These are phyloP conservation scores for Mamestra configurata DNA, from an alignment of 1,140 invertebrate genomes.

Conservation along the genomic window DNA sequence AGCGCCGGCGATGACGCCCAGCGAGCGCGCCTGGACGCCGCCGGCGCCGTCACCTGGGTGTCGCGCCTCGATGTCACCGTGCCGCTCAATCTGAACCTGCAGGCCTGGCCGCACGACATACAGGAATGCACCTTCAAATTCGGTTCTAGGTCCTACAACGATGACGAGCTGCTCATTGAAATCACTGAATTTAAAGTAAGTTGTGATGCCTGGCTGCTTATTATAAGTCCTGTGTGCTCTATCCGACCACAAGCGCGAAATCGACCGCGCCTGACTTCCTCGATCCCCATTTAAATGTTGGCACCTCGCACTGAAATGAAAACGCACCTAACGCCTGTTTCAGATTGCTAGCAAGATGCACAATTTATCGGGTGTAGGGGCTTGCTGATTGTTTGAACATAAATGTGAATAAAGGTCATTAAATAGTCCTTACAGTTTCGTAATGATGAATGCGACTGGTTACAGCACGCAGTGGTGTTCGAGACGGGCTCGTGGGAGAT, in stretches of 20 bases:
- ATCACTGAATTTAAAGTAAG: slow-evolving; percentile 61
- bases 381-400: no score
- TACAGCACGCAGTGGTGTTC: slow-evolving; percentile 67
- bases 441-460: not conserved
- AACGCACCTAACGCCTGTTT: no score
- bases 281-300: no score
- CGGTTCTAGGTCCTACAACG: slow-evolving; percentile 64
- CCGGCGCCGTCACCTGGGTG: slow-evolving; percentile 68
- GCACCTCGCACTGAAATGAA: no score
- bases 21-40: slow-evolving; percentile 65
- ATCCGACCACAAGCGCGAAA: no score
- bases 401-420: no score
- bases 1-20: slow-evolving; percentile 57
- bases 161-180: slow-evolving; percentile 63
- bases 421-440: not conserved
- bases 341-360: no score
- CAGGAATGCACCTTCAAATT: slow-evolving; percentile 71
- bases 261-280: no score
- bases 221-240: not conserved
- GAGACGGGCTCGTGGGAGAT: slow-evolving; percentile 75
- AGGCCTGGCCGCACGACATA: slow-evolving; percentile 72
- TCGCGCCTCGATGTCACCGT: slow-evolving; percentile 66
- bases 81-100: slow-evolving; percentile 66
- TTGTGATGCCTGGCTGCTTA: not conserved
- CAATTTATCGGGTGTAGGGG: no score